Percentiles rank a stretch among this genome's conserved stretches.
phyloP scores from a whole-genome alignment of 2,888 invertebrate genomes.

The Agrotis segetum region DNA sequence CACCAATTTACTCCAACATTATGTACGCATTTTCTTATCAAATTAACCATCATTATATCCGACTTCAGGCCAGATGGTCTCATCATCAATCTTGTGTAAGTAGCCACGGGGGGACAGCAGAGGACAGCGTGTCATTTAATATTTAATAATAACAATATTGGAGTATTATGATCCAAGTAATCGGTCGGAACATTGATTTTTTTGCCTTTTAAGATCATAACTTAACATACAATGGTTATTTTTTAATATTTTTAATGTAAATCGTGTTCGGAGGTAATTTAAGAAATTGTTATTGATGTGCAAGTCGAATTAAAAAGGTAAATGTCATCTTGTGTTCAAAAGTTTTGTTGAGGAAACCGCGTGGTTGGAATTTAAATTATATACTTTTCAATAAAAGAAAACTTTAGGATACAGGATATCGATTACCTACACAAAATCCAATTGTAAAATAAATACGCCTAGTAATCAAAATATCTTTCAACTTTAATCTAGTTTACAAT shows the following conservation, averaged over 20 bases:
- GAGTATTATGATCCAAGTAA: conserved; percentile 62
- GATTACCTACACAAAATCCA: too few species aligned
- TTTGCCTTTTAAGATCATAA: conserved; percentile 59
- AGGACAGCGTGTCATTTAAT: conserved; percentile 67
- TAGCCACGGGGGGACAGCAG: conserved; percentile 62
- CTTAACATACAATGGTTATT: conserved; percentile 61
- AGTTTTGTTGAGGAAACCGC: background rate
- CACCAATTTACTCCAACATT: conserved; percentile 46
- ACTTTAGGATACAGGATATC: too few species aligned
- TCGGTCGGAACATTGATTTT: conserved; percentile 68
- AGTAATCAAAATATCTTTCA: too few species aligned
- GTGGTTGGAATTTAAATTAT: background rate
- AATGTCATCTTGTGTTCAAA: conserved; percentile 18
- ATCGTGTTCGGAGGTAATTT: conserved; percentile 36
- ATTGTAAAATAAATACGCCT: too few species aligned
- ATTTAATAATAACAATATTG: conserved; percentile 68
- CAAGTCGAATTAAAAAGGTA: conserved; percentile 6
- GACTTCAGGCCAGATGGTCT: conserved; percentile 67
- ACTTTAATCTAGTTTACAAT: too few species aligned
- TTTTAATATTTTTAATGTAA: conserved; percentile 46
- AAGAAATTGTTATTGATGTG: conserved; percentile 53
- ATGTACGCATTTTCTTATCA: conserved; percentile 47
- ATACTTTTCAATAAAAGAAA: too few species aligned
- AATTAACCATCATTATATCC: conserved; percentile 63
- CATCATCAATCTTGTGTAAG: conserved; percentile 69